Percentiles rank a stretch among this genome's conserved stretches.
These are phyloP conservation scores for Rhaphigaster nebulosa DNA, from an alignment of 2,888 invertebrate species.

Conservation along the genomic window DNA sequence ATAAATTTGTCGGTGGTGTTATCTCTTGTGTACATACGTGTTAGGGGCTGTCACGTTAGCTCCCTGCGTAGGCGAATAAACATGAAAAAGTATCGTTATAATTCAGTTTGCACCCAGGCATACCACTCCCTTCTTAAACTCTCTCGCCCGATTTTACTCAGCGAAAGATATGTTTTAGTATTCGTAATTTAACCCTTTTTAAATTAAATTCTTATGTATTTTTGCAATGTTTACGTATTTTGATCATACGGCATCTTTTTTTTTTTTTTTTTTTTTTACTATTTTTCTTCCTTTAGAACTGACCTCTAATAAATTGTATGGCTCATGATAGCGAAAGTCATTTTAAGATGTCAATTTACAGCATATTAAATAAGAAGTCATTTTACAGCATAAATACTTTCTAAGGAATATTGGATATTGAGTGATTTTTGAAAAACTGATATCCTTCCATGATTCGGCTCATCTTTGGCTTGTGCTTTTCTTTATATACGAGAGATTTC, in stretches of 20 bases:
- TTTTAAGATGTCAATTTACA: too few species aligned
- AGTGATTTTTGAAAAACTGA: too few species aligned
- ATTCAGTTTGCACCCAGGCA: not conserved
- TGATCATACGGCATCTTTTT: not conserved
- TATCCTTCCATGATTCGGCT: too few species aligned
- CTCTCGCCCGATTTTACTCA: not conserved
- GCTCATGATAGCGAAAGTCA: too few species aligned
- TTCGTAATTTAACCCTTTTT: not conserved
- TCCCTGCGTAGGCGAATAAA: not conserved
- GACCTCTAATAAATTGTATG: too few species aligned
- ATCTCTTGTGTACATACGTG: slow-evolving; percentile 17
- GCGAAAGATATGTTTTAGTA: not conserved
- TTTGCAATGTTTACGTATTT: not conserved
- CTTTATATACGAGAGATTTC: too few species aligned
- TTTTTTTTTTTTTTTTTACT: too few species aligned
- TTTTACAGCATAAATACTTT: too few species aligned
- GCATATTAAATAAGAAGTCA: too few species aligned
- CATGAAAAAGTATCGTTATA: slow-evolving; percentile 30
- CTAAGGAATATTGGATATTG: too few species aligned
- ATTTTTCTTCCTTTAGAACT: too few species aligned
- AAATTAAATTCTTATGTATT: not conserved
- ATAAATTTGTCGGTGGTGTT: slow-evolving; percentile 7
- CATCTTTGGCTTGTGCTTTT: too few species aligned
- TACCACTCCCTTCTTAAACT: not conserved
- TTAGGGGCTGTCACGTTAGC: not conserved